Evolutionary conservation across 2,113 vertebrate species (phyloP).

Genomic region (Chrysochloris asiatica): DNA sequence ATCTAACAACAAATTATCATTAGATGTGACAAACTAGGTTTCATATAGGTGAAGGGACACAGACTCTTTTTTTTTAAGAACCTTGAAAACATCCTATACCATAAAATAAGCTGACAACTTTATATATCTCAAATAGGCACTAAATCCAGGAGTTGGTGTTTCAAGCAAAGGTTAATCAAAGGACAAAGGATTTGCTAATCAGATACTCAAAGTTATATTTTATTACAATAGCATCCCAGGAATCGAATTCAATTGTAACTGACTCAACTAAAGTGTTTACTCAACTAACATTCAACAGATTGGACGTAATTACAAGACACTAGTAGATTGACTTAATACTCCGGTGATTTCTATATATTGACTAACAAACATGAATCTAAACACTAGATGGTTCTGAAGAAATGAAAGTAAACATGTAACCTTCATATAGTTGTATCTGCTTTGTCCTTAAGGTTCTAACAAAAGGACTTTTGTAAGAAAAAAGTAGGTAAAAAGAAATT

Average conservation of each 20-base stretch:
- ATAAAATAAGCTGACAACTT: slow-evolving; percentile 30
- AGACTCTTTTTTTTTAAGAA: slow-evolving; percentile 25
- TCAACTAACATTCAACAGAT: slow-evolving; percentile 68
- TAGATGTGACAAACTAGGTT: too few species aligned
- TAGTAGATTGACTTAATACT: too few species aligned
- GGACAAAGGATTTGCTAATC: slow-evolving; percentile 42
- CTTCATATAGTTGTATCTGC: neutral
- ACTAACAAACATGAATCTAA: neutral
- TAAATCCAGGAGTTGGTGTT: slow-evolving; percentile 31
- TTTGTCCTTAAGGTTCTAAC: neutral
- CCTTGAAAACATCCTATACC: slow-evolving; percentile 21
- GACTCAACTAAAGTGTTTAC: slow-evolving; percentile 58
- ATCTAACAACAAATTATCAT: too few species aligned
- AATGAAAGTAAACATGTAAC: neutral
- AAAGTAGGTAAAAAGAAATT: too few species aligned
- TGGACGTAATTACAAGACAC: slow-evolving; percentile 61
- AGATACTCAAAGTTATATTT: too few species aligned
- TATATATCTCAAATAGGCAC: slow-evolving; percentile 4
- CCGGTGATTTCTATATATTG: too few species aligned
- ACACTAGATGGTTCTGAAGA: neutral
- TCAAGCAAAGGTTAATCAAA: slow-evolving; percentile 64
- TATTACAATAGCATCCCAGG: too few species aligned
- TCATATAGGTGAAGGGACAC: too few species aligned
- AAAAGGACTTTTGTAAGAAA: neutral
- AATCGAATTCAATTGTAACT: slow-evolving; percentile 64